Evolutionary conservation across 1,140 invertebrate genomes (phyloP), one percentile per base, ranked within the genome.

Genomic region (Alviniconcha marisindica): DNA sequence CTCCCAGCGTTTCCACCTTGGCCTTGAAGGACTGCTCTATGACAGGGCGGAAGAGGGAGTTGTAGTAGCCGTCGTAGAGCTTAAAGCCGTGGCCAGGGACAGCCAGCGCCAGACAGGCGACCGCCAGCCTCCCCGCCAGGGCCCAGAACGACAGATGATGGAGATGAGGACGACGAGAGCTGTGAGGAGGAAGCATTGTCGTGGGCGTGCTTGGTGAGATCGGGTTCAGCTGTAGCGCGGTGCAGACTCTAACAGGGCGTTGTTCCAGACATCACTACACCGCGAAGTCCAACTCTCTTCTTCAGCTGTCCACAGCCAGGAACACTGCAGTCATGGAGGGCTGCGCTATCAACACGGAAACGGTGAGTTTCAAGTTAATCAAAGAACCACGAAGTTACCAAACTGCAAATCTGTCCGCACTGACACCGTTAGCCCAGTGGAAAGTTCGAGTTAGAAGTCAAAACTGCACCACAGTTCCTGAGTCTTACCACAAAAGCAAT

Each of bases 1-100:
- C 92, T 12, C 95, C 95, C 12, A 95, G 88, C 4, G 93, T 92
- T 73, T 95, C 94, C 21, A 95, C 93, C 90, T 95, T 95, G 7
- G 93, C 94, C 80, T 94, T 94, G 31, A 83, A 83, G 24, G 48
- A 83, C 60, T 79, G 71, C 48, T 81, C 51, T 33, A 63, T 63
- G 24, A 84, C n/a, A 4, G 78, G 76, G 40, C 80, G 69, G 60
- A 87, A 84, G 31, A 87, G 76, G 0, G 79, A 80, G 73, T 85
- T 87, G 81, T 85, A 87, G 21, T 80, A 85, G 5, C 28, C 73
- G 31, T 82, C 71, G 4, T 78, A 78, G 28, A 63, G 31, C 33
- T 56, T 56, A 7, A 54, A 63, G 4, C 44, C 66, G 24, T 42
- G 7, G 15, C 63, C 14, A 3, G 60, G 80, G 48, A 56, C 0